Evolutionary conservation across 2,113 vertebrate species (phyloP).

Genomic region (Limanda limanda): DNA sequence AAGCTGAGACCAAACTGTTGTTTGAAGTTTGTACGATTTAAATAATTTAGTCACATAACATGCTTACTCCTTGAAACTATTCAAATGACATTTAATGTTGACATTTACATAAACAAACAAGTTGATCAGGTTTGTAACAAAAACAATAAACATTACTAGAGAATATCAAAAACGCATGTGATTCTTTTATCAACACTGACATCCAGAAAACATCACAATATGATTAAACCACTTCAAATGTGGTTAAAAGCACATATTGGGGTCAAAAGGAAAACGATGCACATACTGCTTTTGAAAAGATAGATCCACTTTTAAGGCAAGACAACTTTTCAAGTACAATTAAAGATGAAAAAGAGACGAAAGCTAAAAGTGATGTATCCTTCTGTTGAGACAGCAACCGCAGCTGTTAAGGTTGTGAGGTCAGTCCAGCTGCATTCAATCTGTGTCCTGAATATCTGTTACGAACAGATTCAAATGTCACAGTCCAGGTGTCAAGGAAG

Average conservation of each 20-base stretch:
- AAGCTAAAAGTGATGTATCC: constrained; percentile 19
- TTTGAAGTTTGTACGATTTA: background rate
- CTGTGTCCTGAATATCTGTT: background rate
- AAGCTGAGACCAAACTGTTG: background rate
- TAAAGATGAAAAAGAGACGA: constrained; percentile 17
- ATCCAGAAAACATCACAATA: constrained; percentile 28
- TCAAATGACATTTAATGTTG: constrained; percentile 56
- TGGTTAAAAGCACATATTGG: constrained; percentile 3
- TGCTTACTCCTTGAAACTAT: background rate
- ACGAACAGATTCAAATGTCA: constrained; percentile 11
- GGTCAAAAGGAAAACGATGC: constrained; percentile 2
- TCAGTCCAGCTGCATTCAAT: constrained; percentile 31
- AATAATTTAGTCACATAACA: background rate
- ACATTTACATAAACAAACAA: constrained; percentile 37
- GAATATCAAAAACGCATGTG: constrained; percentile 46
- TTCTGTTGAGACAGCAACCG: background rate
- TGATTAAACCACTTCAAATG: constrained; percentile 27
- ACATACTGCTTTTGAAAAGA: background rate
- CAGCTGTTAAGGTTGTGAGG: background rate
- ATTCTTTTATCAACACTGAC: constrained; percentile 32
- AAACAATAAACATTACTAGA: constrained; percentile 51
- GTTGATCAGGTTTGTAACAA: constrained; percentile 35
- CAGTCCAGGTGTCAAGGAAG: constrained; percentile 78
- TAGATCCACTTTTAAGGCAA: constrained; percentile 25
- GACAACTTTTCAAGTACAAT: constrained; percentile 4